phyloP scores from a whole-genome alignment of 2,797 vertebrate genomes.

The Bovichtus variegatus region DNA sequence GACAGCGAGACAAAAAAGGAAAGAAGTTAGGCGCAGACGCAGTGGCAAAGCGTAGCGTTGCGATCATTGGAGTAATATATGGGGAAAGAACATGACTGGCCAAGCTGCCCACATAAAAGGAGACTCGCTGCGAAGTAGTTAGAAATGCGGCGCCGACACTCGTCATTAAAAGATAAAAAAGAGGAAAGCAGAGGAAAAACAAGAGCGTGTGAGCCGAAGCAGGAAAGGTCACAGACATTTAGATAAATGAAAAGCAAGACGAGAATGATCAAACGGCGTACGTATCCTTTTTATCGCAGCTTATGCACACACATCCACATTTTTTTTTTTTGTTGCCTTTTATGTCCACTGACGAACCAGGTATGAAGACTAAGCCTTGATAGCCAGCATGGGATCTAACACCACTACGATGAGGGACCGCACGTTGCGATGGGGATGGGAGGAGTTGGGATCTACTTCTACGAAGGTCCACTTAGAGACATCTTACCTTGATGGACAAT shows the following conservation, averaged over 20 bases:
- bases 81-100: slow-evolving; percentile 21
- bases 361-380: slow-evolving; percentile 45
- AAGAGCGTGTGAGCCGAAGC: slow-evolving; percentile 53
- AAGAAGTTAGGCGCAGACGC: not conserved
- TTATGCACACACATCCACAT: slow-evolving; percentile 25
- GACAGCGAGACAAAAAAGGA: not conserved
- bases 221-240: slow-evolving; percentile 47
- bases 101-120: slow-evolving; percentile 28
- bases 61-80: not conserved
- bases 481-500: slow-evolving; percentile 88
- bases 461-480: slow-evolving; percentile 60
- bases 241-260: slow-evolving; percentile 42
- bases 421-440: slow-evolving; percentile 55
- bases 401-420: slow-evolving; percentile 59
- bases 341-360: slow-evolving; percentile 30
- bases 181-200: slow-evolving; percentile 18
- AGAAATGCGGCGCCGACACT: not conserved
- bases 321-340: slow-evolving; percentile 17
- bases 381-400: slow-evolving; percentile 59
- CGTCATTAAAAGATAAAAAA: not conserved
- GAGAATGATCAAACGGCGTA: slow-evolving; percentile 3
- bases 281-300: not conserved
- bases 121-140: slow-evolving; percentile 22
- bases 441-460: slow-evolving; percentile 66
- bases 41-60: too few species aligned